Base-by-base conservation (phyloP, 23 tunicate genomes). In the Pegea sp. region DNA sequence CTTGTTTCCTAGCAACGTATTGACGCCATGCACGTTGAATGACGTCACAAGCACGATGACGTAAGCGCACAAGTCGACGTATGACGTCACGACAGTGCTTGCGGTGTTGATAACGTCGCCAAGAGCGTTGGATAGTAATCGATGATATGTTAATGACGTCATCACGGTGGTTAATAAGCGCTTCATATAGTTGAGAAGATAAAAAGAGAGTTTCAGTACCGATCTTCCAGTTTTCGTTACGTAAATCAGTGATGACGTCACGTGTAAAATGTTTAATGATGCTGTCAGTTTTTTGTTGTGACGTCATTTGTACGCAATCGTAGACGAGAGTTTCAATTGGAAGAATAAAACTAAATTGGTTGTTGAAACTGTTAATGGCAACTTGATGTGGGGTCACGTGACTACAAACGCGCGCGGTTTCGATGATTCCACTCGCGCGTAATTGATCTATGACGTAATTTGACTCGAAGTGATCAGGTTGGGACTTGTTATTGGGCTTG, bases 361-460 rank as follows among this genome's bases (percentile, higher is more conserved):
- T 52, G 24, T n/a, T 22, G 24, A 52, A 52, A 13, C 13, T 52
- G 24, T 22, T 1, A 13, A 22, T 13, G 24, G 61, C 22, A 29
- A 77, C 32, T 29, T 61, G 44, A 57, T 72, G 64, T 7, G 95
- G 81, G 56, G 61, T 70, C 28, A 67, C 34, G 3, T 49, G 57
- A 22, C 86, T 68, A 50, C 95, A 84, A 29, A 84, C 66, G 26
- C 54, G 66, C 8, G 69, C 56, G 1, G 95, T 84, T 46, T 84
- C 80, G 3, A 84, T 76, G 34, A 84, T 48, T 16, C 95, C 95
- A 34, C 76, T 49, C 0, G 95, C 86, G 23, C 54, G 38, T 26
- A 84, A 31, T 31, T 84, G 95, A 38, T 67, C 75, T 1, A 74
- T 70, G n/a, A 81, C 93, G 64, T 81, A 44, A 4, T 69, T 55